phyloP scores from a whole-genome alignment of 2,113 vertebrate genomes.

The Sardina pilchardus region DNA sequence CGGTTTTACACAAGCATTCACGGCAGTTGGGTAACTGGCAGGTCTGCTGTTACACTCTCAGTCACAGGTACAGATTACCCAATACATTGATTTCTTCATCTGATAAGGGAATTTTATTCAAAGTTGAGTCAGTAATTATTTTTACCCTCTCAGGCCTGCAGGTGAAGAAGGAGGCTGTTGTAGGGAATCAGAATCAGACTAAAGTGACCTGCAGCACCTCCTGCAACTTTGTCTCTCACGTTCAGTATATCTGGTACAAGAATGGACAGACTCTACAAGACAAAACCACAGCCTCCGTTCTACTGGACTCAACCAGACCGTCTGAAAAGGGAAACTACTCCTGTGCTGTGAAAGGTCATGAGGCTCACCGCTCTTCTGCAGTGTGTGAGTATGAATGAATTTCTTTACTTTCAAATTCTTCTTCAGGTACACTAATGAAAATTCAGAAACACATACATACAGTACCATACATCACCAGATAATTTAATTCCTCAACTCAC shows the following conservation, averaged over 20 bases:
- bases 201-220: too few species aligned
- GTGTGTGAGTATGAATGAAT: slow-evolving; percentile 28
- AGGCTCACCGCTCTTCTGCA: not conserved
- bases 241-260: not conserved
- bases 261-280: not conserved
- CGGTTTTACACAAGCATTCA: not conserved
- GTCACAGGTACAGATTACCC: slow-evolving; percentile 30
- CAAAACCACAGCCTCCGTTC: not conserved
- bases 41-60: slow-evolving; percentile 23
- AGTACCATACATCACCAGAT: too few species aligned
- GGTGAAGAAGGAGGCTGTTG: slow-evolving; percentile 3
- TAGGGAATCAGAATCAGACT: too few species aligned
- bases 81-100: too few species aligned
- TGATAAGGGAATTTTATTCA: too few species aligned
- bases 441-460: too few species aligned
- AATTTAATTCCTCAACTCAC: too few species aligned
- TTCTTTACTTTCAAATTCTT: too few species aligned
- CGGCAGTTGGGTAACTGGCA: not conserved
- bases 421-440: too few species aligned
- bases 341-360: slow-evolving; percentile 21
- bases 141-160: not conserved
- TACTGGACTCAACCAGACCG: not conserved
- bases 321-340: slow-evolving; percentile 3
- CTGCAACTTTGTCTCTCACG: slow-evolving; percentile 13
- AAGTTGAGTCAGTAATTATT: too few species aligned